Base-by-base conservation (phyloP, 2,113 vertebrate genomes). In the Hipposideros armiger region DNA sequence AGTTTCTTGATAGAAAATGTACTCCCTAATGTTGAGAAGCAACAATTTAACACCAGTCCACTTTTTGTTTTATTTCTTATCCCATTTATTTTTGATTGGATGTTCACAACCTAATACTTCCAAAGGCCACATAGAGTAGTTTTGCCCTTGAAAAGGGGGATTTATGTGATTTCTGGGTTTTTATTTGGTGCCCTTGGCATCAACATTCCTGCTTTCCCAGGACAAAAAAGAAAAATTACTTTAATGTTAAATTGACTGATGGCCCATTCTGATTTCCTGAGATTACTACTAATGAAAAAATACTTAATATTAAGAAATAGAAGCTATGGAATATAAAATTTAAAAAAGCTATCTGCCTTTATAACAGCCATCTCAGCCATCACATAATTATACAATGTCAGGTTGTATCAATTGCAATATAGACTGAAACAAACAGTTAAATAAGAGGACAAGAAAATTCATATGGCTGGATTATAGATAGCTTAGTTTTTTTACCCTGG, bases 61-160 rank as follows among this genome's bases (percentile, higher is more conserved):
- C 50, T 96, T 93, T 95, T 66, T 74, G 74, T 80, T 96, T 97
- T 91, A 94, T 95, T 90, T 96, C 78, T 96, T 96, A 91, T 58
- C 67, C 58, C 81, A 96, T 97, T 97, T 95, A 83, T 95, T 97
- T 97, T 96, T 97, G 26, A 96, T 93, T 89, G 80, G 54, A 91
- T 97, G 70, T 86, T 82, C 74, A 95, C 86, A 93, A 91, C 42
- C n/a, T 94, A 96, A 91, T 93, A 95, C 81, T 78, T 96, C 40
- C 86, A 92, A 97, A 83, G 82, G 54, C 82, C 66, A 91, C 52
- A 45, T 77, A 91, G 17, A 64, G 72, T 74, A 80, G 72, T 87
- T 94, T 94, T 73, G n/a, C 40, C 80, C 74, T 93, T 80, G 69
- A 91, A 95, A 94, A 52, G 36, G 50, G 45, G 70, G 94, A 95